Evolutionary conservation across 2,797 vertebrate genomes (phyloP), one percentile per base, ranked within the genome.

Genomic region (Anguilla anguilla): DNA sequence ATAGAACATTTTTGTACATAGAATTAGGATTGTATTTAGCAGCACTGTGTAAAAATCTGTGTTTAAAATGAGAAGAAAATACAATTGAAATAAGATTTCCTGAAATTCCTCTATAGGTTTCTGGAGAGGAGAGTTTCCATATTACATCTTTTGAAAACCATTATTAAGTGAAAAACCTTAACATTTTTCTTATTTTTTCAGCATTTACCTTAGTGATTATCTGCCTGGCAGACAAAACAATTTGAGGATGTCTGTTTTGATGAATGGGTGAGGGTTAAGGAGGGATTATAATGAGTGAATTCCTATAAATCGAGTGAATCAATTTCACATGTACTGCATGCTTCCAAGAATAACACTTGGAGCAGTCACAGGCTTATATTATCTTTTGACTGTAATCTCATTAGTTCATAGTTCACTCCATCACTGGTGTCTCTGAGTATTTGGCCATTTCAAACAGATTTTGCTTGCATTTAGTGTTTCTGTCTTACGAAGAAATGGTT

Each of bases 311-410:
- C 31, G 6, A 22, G 61, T 46, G 35, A 43, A 39, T 85, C 35
- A 39, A 46, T 46, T 85, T 67, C n/a, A 46, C 1, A 6, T 49
- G 9, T 46, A 49, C 59, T 13, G 1, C 2, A 13, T 28, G 35
- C 28, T 39, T 84, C 55, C 55, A 84, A 59, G 53, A 84, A 84
- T 84, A 84, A 61, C 57, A 84, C 83, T 51, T n/a, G 25, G 55
- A 61, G 25, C 61, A 15, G 17, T 55, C 83, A 31, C 31, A 59
- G 55, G 53, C 28, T 84, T 69, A 69, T 69, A 6, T 69, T 69
- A 69, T 69, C 15, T 19, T 59, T 3, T 17, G 57, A 59, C 57
- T 59, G 15, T 59, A 82, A 82, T 51, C 9, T 19, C 77, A 43
- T 81, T 46, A 49, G 6, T 81, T 81, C 77, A 43, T 19, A 46